phyloP scores from a whole-genome alignment of 2,888 invertebrate species.

The Oscheius sp. region DNA sequence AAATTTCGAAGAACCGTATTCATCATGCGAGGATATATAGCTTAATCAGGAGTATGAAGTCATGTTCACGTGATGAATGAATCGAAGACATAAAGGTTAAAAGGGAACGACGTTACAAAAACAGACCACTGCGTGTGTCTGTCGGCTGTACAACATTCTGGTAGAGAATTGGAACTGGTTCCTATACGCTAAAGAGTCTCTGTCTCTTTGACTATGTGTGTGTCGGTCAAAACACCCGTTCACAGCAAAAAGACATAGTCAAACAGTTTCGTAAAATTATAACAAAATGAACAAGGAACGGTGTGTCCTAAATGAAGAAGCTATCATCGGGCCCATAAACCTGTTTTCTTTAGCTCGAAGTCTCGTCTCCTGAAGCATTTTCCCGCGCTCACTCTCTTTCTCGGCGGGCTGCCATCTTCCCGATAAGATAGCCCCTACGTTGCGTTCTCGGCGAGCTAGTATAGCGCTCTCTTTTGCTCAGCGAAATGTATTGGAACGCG shows the following conservation, averaged over 20 bases:
- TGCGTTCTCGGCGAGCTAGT: conserved; percentile 18
- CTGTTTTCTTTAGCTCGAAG: conserved; percentile 11
- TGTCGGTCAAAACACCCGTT: conserved; percentile 24
- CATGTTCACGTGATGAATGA: neutral
- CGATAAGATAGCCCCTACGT: conserved; percentile 22
- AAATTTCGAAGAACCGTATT: neutral
- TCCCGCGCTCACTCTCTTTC: conserved; percentile 32
- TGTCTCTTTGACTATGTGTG: neutral
- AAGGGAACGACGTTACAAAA: conserved; percentile 21
- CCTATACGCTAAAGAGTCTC: neutral
- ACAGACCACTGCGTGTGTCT: conserved; percentile 22
- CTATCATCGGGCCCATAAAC: neutral
- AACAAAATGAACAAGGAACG: too few relatives aligned
- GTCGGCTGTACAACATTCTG: conserved; percentile 20
- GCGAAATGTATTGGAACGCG: conserved; percentile 36
- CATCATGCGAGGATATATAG: neutral
- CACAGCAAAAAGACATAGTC: neutral
- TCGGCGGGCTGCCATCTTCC: neutral
- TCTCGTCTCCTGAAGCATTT: conserved; percentile 15
- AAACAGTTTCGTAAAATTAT: too few relatives aligned
- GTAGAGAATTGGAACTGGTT: conserved; percentile 27
- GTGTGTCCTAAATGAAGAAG: too few relatives aligned
- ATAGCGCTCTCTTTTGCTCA: conserved; percentile 32
- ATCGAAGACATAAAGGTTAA: neutral
- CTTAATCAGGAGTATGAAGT: neutral